These are phyloP conservation scores for Smittia sp. DNA, from an alignment of 2,888 invertebrate genomes.

Conservation along the genomic window DNA sequence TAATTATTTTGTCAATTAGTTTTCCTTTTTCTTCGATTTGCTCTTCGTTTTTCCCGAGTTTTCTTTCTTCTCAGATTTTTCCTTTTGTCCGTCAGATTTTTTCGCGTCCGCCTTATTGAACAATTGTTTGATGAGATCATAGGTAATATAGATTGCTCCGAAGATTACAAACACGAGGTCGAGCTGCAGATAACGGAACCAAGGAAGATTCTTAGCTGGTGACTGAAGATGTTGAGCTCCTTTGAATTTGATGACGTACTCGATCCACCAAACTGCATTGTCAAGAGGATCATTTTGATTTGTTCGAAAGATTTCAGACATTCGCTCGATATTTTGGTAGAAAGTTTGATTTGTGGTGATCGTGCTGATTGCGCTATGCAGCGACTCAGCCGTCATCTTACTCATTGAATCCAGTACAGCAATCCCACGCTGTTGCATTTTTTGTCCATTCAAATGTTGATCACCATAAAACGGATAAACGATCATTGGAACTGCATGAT, in stretches of 20 bases:
- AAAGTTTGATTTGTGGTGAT: slow-evolving; percentile 41
- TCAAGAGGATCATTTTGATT: slow-evolving; percentile 31
- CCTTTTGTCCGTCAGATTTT: neutral
- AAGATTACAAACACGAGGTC: slow-evolving; percentile 18
- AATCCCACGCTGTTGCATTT: slow-evolving; percentile 48
- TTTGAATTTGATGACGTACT: slow-evolving; percentile 32
- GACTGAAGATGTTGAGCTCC: slow-evolving; percentile 33
- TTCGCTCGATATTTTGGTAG: neutral
- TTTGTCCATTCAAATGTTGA: slow-evolving; percentile 52
- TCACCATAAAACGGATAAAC: slow-evolving; percentile 55
- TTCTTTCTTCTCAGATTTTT: neutral
- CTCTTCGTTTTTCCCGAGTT: neutral
- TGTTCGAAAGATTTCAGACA: slow-evolving; percentile 14
- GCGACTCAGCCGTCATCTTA: slow-evolving; percentile 46
- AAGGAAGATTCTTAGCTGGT: slow-evolving; percentile 24
- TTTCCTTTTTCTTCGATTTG: neutral
- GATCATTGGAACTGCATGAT: slow-evolving; percentile 54
- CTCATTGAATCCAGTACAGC: slow-evolving; percentile 48
- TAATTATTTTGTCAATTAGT: neutral
- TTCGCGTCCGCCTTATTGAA: neutral
- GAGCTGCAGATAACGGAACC: slow-evolving; percentile 22
- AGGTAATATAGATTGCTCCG: slow-evolving; percentile 12
- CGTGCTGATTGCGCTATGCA: slow-evolving; percentile 47
- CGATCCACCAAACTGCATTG: slow-evolving; percentile 33
- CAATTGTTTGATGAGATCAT: slow-evolving; percentile 8